Base-by-base conservation (phyloP, 2,113 vertebrate species). In the Gobius niger region DNA sequence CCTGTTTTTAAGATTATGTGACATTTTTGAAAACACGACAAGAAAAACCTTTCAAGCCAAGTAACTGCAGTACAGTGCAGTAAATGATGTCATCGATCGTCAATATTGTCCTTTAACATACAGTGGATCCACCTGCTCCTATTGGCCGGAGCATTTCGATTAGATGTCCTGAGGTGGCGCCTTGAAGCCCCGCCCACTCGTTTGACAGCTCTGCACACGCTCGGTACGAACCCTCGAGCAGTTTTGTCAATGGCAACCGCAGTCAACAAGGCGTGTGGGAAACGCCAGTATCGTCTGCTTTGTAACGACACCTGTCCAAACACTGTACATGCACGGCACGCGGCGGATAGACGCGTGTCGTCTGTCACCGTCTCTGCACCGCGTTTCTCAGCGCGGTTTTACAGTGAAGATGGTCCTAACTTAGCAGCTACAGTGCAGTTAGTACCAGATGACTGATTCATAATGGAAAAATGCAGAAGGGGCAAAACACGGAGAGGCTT, bases 391-490 rank as follows among this genome's bases (percentile, higher is more conserved):
- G 24, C 24, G 2, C 5, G 24, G 24, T 34, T 34, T 34, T 34
- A 34, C 24, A 34, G 5, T 34, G 24, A 34, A 34, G 24, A 34
- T 3, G 24, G 24, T 34, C 24, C 24, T 34, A 34, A 34, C 24
- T 34, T 34, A 3, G 52, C 65, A 62, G 65, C 41, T 12, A 47
- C 24, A 50, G 50, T 63, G 68, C 15, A 61, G 44, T 60, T 7
- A 0, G 61, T 53, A 56, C 78, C 83, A 85, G 80, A 80, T 44
- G 44, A 47, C 6, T 74, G 67, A 79, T 80, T 82, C 76, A 77
- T 40, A 2, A 14, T 57, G 60, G 70, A 85, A 85, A 79, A 78
- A 78, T 82, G 51, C 56, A 44, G 69, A 62, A 70, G 51, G 34
- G 18, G 57, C 52, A 69, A 76, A 83, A 64, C 42, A 8, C 16